Evolutionary conservation across 1,140 invertebrate genomes (phyloP).

Genomic region (Drosophila littoralis): DNA sequence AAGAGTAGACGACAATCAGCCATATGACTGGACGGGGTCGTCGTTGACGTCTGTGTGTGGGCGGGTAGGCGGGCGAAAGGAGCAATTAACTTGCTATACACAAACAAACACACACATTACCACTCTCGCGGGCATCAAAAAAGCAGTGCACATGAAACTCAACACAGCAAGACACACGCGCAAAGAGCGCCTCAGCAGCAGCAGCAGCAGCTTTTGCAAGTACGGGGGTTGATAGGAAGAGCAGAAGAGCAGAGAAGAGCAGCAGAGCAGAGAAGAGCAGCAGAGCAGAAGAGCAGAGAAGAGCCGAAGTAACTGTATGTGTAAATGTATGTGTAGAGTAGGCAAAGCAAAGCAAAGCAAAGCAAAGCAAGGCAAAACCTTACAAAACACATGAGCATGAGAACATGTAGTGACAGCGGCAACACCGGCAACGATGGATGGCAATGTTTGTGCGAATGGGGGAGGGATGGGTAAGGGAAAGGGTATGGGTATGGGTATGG

Average conservation of each 20-base stretch:
- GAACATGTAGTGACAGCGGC: constrained; percentile 31
- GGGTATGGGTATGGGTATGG: background rate
- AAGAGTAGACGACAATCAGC: constrained; percentile 22
- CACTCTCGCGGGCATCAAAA: constrained; percentile 24
- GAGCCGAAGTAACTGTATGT: background rate
- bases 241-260: constrained; percentile 3
- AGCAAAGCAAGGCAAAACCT: constrained; percentile 39
- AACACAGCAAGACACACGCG: constrained; percentile 17
- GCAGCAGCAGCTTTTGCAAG: constrained; percentile 21
- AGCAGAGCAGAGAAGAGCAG: background rate
- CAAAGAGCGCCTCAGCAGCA: constrained; percentile 15
- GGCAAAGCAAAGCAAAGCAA: constrained; percentile 29
- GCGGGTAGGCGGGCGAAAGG: constrained; percentile 26
- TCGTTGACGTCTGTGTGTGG: constrained; percentile 12
- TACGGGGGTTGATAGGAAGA: constrained; percentile 28
- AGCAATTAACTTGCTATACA: constrained; percentile 65
- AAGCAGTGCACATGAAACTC: constrained; percentile 4
- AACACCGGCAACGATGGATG: constrained; percentile 19
- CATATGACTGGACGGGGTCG: constrained; percentile 29
- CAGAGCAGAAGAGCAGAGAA: constrained; percentile 4
- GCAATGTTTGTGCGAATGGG: background rate
- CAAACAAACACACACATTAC: constrained; percentile 47
- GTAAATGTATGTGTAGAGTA: background rate
- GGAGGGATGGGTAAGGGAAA: background rate
- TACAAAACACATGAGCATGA: constrained; percentile 45